Base-by-base conservation (phyloP, 2,797 vertebrate species). In the Catamblyrhynchus diadema region DNA sequence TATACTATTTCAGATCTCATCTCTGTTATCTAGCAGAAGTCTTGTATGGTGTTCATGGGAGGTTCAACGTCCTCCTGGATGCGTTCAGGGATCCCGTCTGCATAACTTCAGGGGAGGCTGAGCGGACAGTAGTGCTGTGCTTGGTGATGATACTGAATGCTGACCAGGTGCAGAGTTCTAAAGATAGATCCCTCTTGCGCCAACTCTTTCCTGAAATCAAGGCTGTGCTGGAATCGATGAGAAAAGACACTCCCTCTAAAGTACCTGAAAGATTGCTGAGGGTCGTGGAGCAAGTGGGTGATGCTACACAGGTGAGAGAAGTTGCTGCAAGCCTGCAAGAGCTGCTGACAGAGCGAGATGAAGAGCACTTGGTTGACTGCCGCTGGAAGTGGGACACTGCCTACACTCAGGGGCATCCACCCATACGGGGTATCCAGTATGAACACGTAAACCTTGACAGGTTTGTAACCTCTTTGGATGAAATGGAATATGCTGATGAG, bases 121-220 rank as follows among this genome's bases (percentile, higher is more conserved):
- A 98, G 92, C 96, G 98, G 47, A 93, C 98, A 2, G 44, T 98
- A 15, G 98, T 98, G 81, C 95, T 98, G 44, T 97, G 97, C 89
- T 79, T 98, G 73, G 98, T 98, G 90, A 98, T 98, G 98, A 48
- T 98, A 20, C 95, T 98, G 73, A 98, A 98, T 21, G 93, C 97
- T 13, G 85, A 96, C 57, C 96, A 95, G 42, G 74, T 98, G 32
- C 87, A 97, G 67, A 88, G 84, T 62, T 81, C 86, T 5, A 89
- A 41, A 57, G 93, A 86, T 8, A 96, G 82, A 65, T 39, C 42
- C 10, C 50, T 96, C 9, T 89, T 98, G 23, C 42, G 12, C 17
- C 64, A 33, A 5, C 92, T 87, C 75, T 97, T 98, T 9, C 94
- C 86, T 64, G 64, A 93, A 72, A 96, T 98, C 10, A 95, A 87